Base-by-base conservation (phyloP, 2,113 vertebrate species). In the Pyxicephalus adspersus region DNA sequence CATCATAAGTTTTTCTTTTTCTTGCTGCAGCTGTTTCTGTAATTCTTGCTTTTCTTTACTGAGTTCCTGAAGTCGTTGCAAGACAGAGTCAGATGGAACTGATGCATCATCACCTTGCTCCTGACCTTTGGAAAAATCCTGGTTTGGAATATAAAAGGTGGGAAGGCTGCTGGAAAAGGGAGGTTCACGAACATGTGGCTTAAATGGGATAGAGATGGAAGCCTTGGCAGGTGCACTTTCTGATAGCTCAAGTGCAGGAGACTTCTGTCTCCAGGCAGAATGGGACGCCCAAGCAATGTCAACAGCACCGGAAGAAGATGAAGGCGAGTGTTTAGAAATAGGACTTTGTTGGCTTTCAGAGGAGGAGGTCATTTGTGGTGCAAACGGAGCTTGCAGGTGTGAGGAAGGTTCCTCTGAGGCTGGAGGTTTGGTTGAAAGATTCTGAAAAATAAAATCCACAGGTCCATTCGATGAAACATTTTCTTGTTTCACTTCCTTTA, bases 1-100 rank as follows among this genome's bases (percentile, higher is more conserved):
- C 97, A 99, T 99, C 97, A 99, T 96, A 83, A 98, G 93, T 83
- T 86, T 94, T 86, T 99, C 97, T 2, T 96, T 95, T 78, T 96
- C 94, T 83, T 95, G 94, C 83, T 94, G 96, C 80, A 94, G 92
- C 55, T 93, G 94, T 29, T 95, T 95, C 85, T 93, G 95, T n/a
- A 95, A 90, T 84, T 94, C 94, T 85, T 96, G 94, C 76, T 96
- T 96, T 84, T 96, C 94, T 80, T 94, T 94, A 0, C 97, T 99
- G 63, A 98, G 89, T 38, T 92, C 94, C 86, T 96, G 94, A 67
- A 99, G 91, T 58, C 92, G 96, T 84, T 95, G 92, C 64, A 99
- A 90, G 58, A 96, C 83, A 0, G 88, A 86, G 64, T 89, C 89
- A 60, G 84, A 79, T 51, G 70, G 86, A 6, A 64, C 15, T 70